A percentile compares a stretch with the other conserved stretches of the same genome.
Evolutionary conservation across 2,888 invertebrate species (phyloP).

Genomic region (Parnassius orleans): DNA sequence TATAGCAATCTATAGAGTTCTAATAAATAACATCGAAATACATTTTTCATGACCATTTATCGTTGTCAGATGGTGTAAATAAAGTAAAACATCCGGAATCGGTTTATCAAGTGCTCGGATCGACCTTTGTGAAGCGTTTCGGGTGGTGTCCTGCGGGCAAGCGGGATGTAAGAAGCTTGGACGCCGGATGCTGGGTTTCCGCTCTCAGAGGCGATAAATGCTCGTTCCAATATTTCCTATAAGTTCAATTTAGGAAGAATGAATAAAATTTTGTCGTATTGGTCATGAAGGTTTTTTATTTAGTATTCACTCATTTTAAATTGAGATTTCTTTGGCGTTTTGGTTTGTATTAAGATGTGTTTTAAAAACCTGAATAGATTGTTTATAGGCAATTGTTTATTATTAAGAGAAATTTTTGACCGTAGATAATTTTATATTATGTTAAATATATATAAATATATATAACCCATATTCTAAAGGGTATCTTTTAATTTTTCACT

Average conservation of each 20-base stretch:
- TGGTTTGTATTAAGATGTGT: no score
- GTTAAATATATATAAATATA: no score
- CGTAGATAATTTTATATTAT: no score
- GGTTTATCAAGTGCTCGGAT: conserved; percentile 56
- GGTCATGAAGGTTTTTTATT: background rate
- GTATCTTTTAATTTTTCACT: no score
- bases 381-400: no score
- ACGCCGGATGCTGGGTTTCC: conserved; percentile 48
- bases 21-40: conserved; percentile 25
- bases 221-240: conserved; percentile 41
- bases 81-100: conserved; percentile 60
- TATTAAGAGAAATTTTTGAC: no score
- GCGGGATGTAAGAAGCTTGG: conserved; percentile 54
- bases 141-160: conserved; percentile 56
- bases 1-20: background rate
- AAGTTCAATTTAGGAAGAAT: conserved; percentile 30
- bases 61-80: conserved; percentile 44
- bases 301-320: no score
- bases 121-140: conserved; percentile 59
- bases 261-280: conserved; percentile 14
- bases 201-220: conserved; percentile 46
- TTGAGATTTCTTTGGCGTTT: no score
- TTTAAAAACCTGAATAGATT: no score
- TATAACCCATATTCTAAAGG: no score
- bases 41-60: conserved; percentile 39